A percentile compares a stretch with the other conserved stretches of the same genome.
These are phyloP conservation scores for Platycheirus albimanus DNA, from an alignment of 2,888 invertebrate genomes.

Conservation along the genomic window DNA sequence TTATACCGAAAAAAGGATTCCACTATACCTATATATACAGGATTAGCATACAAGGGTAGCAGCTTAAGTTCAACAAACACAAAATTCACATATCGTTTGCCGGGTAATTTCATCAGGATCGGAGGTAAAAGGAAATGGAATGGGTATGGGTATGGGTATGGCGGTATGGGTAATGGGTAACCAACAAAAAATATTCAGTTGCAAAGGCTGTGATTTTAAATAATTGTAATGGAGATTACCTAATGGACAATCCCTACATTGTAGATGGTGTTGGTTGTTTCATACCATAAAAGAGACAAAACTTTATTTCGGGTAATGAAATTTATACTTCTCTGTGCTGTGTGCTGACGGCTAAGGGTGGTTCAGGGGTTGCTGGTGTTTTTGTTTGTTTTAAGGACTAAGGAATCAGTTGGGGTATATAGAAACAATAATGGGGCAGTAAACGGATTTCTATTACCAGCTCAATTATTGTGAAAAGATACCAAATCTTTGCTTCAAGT, in stretches of 20 bases:
- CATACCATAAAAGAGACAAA: conserved; percentile 35
- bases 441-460: conserved; percentile 62
- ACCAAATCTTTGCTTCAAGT: conserved; percentile 34
- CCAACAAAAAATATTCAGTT: conserved; percentile 7
- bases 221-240: conserved; percentile 59
- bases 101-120: conserved; percentile 12
- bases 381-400: too few species aligned
- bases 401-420: too few species aligned
- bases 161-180: not conserved
- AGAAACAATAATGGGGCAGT: conserved; percentile 49
- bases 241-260: conserved; percentile 28
- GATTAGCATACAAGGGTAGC: conserved; percentile 67
- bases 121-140: not conserved
- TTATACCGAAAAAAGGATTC: conserved; percentile 24
- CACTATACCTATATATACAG: too few species aligned
- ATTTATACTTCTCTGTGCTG: conserved; percentile 35
- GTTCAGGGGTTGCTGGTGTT: too few species aligned
- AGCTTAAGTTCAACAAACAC: conserved; percentile 60
- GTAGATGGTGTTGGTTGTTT: not conserved
- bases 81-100: conserved; percentile 64
- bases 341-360: not conserved
- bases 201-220: conserved; percentile 61
- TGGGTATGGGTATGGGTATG: not conserved
- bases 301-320: conserved; percentile 44
- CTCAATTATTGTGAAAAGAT: conserved; percentile 59